Conservation (phyloP, 2,113 vertebrate species). For the Engraulis encrasicolus region DNA sequence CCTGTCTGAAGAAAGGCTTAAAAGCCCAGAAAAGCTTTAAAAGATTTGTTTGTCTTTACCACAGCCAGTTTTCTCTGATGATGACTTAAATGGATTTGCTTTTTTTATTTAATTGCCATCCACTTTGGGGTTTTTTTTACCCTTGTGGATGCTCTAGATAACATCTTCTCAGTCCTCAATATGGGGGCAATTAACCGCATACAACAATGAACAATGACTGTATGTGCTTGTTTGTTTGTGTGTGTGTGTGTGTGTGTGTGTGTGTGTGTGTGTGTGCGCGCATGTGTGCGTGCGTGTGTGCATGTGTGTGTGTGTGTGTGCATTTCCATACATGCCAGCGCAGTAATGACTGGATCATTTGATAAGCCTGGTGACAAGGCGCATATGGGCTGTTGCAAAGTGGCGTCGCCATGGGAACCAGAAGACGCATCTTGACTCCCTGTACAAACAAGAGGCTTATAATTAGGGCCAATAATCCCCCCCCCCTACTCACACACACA, state of each 20-base stretch:
- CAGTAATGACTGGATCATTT: conserved; percentile 27
- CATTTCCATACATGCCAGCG: neutral
- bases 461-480: conserved; percentile 46
- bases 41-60: neutral
- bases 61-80: neutral
- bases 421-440: conserved; percentile 21
- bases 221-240: neutral
- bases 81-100: neutral
- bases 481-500: neutral
- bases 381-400: conserved; percentile 28
- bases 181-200: neutral
- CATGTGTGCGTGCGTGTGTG: neutral
- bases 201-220: neutral
- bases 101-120: neutral
- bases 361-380: conserved; percentile 1
- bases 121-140: neutral
- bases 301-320: neutral
- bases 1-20: no score
- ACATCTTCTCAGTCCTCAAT: neutral
- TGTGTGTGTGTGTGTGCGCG: neutral
- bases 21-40: no score
- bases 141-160: neutral
- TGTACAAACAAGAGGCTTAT: conserved; percentile 41
- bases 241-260: neutral
- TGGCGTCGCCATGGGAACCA: neutral